Base-by-base conservation (phyloP, 2,797 vertebrate genomes). In the Microctenopoma steveboyesi region DNA sequence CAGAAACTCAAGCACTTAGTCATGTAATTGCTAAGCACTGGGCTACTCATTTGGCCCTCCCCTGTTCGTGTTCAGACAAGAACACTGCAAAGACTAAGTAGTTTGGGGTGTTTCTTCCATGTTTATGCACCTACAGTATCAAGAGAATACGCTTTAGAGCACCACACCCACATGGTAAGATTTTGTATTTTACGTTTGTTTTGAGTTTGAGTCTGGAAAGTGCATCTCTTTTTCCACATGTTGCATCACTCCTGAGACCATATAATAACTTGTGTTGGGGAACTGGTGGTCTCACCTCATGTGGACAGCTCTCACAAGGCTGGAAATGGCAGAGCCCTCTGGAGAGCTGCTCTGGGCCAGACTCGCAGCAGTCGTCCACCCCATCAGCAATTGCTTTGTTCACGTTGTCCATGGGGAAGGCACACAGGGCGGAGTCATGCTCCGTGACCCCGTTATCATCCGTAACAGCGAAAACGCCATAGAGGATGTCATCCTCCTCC, bases 281-380 rank as follows among this genome's bases (percentile, higher is more conserved):
- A 42, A 64, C 46, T 45, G 39, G 64, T 18, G 28, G 30, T 11
- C 95, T 97, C 88, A 99, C 98, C 72, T 95, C 95, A 39, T 96
- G 92, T 1, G 96, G 97, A 78, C 98, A 99, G 84, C 94, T 96
- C 75, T 95, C 93, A 70, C 89, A 91, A 0, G 86, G 69, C 91
- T 98, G 97, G 88, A 96, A 99, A 86, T 97, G 95, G 67, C 91
- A 92, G 25, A 99, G 94, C 0, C 96, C 97, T 63, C 97, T 90
- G 43, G 83, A 91, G 51, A 96, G 88, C 14, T 90, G 84, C 57
- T 93, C 94, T 1, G 89, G 71, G 2, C 91, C 77, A 0, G 81
- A 69, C 58, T 85, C 79, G 2, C 98, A 99, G 86, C 98, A 99
- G 43, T 84, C 90, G 0, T 94, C 90, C 88, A 96, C 95, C 7